Evolutionary conservation across 2,113 vertebrate genomes (phyloP), one percentile per base, ranked within the genome.

Genomic region (Panthera tigris): DNA sequence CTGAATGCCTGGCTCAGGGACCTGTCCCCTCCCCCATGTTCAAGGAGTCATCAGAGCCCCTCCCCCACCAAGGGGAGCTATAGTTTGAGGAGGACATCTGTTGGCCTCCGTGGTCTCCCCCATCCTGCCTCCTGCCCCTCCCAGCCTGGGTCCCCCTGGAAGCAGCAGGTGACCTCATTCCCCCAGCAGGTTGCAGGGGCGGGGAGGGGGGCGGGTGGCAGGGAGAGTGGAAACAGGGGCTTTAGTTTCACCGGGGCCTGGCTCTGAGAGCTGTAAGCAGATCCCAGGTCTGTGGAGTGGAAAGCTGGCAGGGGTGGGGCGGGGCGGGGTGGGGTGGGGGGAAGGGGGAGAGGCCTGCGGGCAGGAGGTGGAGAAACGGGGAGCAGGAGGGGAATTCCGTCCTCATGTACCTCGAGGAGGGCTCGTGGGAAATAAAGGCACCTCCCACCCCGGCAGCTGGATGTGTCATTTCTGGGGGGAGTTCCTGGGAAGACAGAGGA

Each of bases 381-480:
- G 6, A 23, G 9, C 84, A n/a, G 69, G 76, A 19, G 29, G 29
- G 4, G 4, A 1, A 19, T 25, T 61, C 7, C 27, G 25, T 68
- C 68, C 48, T 36, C 80, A 14, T 68, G 95, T 74, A 91, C 78
- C 87, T 57, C 0, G 76, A 96, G 92, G 76, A 96, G 92, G 93
- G 71, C 87, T 74, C 33, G 0, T 57, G 63, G 78, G 65, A 27
- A 97, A 89, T 97, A 97, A 97, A 97, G 73, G 71, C 65, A 52
- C 25, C 36, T 84, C 41, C 69, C 33, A 15, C 14, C 39, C 76
- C 36, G 48, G 27, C 18, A 55, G 73, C 78, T 15, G 0, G 7
- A 29, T 33, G 80, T 92, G 91, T 94, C 21, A 0, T 89, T 80
- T 33, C 39, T 13, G 69, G 23, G 8, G 29, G 31, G 6, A 19